Base-by-base conservation (phyloP, 2,797 vertebrate species). In the Gila robusta region DNA sequence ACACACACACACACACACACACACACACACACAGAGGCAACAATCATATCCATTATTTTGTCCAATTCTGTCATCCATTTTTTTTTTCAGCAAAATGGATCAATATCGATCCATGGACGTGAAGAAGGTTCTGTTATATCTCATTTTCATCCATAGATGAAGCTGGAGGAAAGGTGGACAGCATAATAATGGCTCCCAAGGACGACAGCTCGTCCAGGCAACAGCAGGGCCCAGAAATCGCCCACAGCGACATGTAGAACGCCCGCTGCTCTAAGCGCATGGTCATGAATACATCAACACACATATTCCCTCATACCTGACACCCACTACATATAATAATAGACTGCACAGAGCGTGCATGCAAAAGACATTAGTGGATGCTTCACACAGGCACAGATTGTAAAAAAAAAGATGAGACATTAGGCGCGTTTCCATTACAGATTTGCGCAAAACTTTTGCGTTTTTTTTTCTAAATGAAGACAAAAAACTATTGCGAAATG, bases 291-390 rank as follows among this genome's bases (percentile, higher is more conserved):
- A 85, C 67, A 85, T 70, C 76, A 62, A 35, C 66, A 19, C 84
- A 85, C 77, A 86, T 59, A 73, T 82, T 82, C 49, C 69, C 67
- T 72, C 67, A 82, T 72, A 72, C 81, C 81, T 82, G 81, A 72
- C 81, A 72, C 23, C 67, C 67, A 82, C 81, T 72, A 71, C 52
- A 72, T 39, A 44, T 59, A 82, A 56, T 72, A 82, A 82, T 82
- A 82, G 67, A 72, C 81, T 44, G 67, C 66, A 39, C 66, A 26
- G 47, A 71, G 80, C 9, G 59, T n/a, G 47, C 67, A 56, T 72
- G 81, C 69, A 71, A n/a, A 59, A 71, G 6, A 72, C 67, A 82
- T 82, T 82, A 72, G 49, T 44, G 35, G 35, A 82, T 39, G 67
- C 16, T 56, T 81, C 23, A 28, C 80, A 59, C n/a, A 16, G 49